phyloP scores from a whole-genome alignment of 2,888 invertebrate species.

The Xestia sexstrigata region DNA sequence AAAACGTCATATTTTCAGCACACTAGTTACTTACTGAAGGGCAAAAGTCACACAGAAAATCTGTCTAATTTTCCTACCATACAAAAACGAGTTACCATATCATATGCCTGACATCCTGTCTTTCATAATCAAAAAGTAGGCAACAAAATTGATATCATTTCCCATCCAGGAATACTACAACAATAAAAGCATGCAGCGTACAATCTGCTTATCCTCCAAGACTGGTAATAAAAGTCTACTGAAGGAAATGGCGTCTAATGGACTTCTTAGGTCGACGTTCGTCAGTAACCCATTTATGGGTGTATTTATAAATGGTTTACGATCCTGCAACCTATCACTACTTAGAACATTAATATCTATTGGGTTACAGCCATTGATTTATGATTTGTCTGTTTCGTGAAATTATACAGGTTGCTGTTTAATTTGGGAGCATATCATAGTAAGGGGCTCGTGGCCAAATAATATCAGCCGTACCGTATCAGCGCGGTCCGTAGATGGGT shows the following conservation, averaged over 20 bases:
- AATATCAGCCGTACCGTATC: no score
- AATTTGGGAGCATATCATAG: background rate
- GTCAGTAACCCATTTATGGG: conserved; percentile 66
- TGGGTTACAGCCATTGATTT: conserved; percentile 34
- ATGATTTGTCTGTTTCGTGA: conserved; percentile 11
- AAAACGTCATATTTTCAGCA: background rate
- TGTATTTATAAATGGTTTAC: conserved; percentile 68
- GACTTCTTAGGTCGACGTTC: conserved; percentile 64
- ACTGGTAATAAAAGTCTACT: conserved; percentile 61
- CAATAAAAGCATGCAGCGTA: conserved; percentile 47
- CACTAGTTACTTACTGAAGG: background rate
- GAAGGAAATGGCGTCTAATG: conserved; percentile 63
- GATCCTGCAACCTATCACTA: conserved; percentile 59
- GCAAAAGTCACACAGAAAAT: background rate
- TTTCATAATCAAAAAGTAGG: conserved; percentile 12
- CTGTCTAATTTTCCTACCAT: background rate
- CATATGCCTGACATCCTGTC: background rate
- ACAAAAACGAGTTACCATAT: background rate
- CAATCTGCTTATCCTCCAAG: conserved; percentile 64
- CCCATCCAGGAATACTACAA: background rate
- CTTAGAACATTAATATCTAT: conserved; percentile 50
- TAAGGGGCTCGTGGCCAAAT: background rate
- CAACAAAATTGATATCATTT: conserved; percentile 12
- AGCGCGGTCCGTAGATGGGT: no score
- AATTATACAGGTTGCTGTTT: conserved; percentile 9